Base-by-base conservation (phyloP, 2,797 vertebrate genomes). In the Uromys caudimaculatus region DNA sequence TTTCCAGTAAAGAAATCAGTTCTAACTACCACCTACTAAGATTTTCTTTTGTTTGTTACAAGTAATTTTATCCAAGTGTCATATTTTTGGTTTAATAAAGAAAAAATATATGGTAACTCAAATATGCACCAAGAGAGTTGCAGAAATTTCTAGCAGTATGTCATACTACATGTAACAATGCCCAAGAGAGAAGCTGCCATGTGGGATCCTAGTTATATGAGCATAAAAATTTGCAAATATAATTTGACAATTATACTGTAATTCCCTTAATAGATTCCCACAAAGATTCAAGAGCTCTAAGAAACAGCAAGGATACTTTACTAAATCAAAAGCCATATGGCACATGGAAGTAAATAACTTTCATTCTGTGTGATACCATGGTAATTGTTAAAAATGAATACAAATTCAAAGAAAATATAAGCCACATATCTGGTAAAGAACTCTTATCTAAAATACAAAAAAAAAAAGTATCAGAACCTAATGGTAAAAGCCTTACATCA, bases 221-320 rank as follows among this genome's bases (percentile, higher is more conserved):
- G 64, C 79, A 21, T 32, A 95, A 50, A 67, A 69, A 71, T 89
- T 58, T 92, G 91, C n/a, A 60, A 95, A 88, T 91, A 94, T 94
- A 19, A 96, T 82, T 64, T 96, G 52, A 60, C 87, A 94, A 91
- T 95, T 90, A 97, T 41, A 19, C n/a, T 90, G 2, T n/a, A 95
- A 94, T 83, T 95, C 50, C 69, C 58, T 89, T 89, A 94, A 87
- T 35, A 89, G 69, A 76, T 44, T 82, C 89, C 56, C 44, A 94
- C 52, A 95, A 85, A 95, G 83, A n/a, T 47, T 87, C n/a, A 84
- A 95, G n/a, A 54, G 54, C 52, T 93, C 50, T 94, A 89, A 96
- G 60, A 93, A 95, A 91, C 62, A 95, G 41, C 35, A 71, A 92
- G 41, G 62, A 83, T 67, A 92, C 95, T 81, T 87, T 93, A 58